Evolutionary conservation across 1,140 invertebrate genomes (phyloP).

Genomic region (Triops longicaudatus): DNA sequence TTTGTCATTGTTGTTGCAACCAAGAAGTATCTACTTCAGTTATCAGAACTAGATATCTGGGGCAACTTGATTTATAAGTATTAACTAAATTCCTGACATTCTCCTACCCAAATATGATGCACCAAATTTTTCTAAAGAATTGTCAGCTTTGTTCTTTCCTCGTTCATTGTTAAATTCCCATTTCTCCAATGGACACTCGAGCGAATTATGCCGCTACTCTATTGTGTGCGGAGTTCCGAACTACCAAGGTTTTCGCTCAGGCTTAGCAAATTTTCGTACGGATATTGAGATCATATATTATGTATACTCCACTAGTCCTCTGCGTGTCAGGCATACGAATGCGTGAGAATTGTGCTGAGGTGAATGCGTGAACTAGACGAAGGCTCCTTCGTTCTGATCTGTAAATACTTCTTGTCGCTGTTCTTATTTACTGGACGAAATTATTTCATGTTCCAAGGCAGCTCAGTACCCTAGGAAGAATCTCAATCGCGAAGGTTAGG

Average conservation of each 20-base stretch:
- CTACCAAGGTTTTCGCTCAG: conserved; percentile 5
- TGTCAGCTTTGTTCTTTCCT: neutral
- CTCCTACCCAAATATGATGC: neutral
- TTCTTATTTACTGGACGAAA: neutral
- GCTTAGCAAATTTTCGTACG: neutral
- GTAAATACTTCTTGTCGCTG: neutral
- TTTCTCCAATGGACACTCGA: neutral
- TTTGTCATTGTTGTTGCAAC: neutral
- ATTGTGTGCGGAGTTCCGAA: neutral
- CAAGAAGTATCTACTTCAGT: no score
- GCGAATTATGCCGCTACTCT: neutral
- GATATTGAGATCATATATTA: neutral
- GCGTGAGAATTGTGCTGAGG: neutral
- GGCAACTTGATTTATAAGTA: neutral
- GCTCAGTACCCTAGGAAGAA: neutral
- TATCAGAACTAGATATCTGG: no score
- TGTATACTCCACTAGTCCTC: neutral
- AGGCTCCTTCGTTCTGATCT: neutral
- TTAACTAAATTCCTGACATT: conserved; percentile 2
- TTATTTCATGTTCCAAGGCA: neutral
- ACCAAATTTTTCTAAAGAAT: neutral
- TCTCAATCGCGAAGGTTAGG: neutral
- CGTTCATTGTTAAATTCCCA: neutral
- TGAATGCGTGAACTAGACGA: neutral
- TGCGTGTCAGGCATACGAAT: neutral